Evolutionary conservation across 2,113 vertebrate species (phyloP).

Genomic region (Spermophilus dauricus): DNA sequence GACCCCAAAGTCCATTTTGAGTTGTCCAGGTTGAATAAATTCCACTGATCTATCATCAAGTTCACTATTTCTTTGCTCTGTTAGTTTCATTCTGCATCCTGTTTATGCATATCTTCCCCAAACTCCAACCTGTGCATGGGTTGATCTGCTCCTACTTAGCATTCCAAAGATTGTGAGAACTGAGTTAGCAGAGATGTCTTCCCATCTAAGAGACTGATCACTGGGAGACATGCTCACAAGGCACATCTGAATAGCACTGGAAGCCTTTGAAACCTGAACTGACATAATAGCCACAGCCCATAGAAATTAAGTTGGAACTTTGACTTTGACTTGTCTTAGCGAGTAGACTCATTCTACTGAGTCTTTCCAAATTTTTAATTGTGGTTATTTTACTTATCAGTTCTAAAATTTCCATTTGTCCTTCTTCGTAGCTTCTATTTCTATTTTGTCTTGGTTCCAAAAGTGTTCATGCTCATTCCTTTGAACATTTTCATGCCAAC

Average conservation of each 20-base stretch:
- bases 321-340: neutral
- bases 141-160: neutral
- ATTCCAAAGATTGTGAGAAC: neutral
- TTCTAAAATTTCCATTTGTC: conserved; percentile 42
- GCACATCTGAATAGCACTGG: neutral
- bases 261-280: conserved; percentile 6
- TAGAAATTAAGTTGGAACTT: conserved; percentile 12
- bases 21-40: neutral
- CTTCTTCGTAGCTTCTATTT: conserved; percentile 37
- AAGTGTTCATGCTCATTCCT: neutral
- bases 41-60: neutral
- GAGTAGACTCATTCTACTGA: neutral
- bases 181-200: neutral
- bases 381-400: neutral
- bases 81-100: neutral
- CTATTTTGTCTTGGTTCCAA: conserved; percentile 3
- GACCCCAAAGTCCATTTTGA: neutral
- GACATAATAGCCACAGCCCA: neutral
- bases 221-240: neutral
- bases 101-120: neutral
- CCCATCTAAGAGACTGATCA: neutral
- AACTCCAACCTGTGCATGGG: neutral
- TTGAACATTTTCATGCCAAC: conserved; percentile 35
- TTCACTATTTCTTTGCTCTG: neutral
- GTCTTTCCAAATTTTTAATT: neutral